Base-by-base conservation (phyloP, 2,888 invertebrate genomes). In the Doris montereyensis region DNA sequence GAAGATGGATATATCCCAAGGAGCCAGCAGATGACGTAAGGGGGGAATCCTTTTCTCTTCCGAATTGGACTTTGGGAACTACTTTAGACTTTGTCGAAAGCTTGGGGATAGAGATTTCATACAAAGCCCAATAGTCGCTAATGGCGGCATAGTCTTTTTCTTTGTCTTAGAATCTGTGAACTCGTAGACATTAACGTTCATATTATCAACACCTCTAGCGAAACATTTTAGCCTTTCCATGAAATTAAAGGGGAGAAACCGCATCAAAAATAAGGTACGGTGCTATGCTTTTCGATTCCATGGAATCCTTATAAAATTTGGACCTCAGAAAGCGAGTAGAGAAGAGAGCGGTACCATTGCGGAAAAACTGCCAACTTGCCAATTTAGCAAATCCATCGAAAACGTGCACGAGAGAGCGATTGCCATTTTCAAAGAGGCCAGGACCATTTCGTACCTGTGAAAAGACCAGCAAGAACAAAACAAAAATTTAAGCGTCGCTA, bases 111-210 rank as follows among this genome's bases (percentile, higher is more conserved):
- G 81, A 73, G 82, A 87, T 81, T 70, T 85, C 81, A 79, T 90
- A 90, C 10, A 85, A 76, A 77, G 87, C 87, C 89, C 89, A 89
- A 76, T 87, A 89, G 75, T 90, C 90, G 81, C 86, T 89, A 30
- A 88, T 65, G 0, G 87, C 89, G 1, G 87, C 81, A 76, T 86
- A 89, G 30, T 83, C 81, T 0, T 79, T 77, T 1, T 41, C 74
- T 8, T 77, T 77, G 4, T 80, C n/a, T 78, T 62, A 5, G 80
- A 65, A 5, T 76, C 68, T 52, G 84, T 76, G 35, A 86, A 82
- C 17, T 83, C 80, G 67, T 85, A 84, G 0, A 90, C 83, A 77
- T 90, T 89, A 4, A 89, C 87, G 78, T 90, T 89, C 87, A 89
- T 88, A 77, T 90, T 90, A 77, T 90, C 89, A n/a, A 89, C 84